Conservation (phyloP, 1,140 invertebrate species). For the Drosophila bocqueti region DNA sequence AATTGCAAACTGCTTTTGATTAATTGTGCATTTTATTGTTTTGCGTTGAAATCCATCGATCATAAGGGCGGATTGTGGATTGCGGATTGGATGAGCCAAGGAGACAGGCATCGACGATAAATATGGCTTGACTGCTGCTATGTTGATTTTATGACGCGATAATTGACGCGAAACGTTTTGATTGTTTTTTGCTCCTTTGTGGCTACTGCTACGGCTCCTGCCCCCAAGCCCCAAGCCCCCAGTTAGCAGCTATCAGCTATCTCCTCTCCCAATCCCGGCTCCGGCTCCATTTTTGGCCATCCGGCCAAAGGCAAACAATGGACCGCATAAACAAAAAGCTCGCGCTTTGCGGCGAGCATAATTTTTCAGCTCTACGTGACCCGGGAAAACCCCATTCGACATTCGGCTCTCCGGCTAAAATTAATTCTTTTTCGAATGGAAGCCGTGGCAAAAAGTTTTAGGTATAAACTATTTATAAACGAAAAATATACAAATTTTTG, state of each 20-base stretch:
- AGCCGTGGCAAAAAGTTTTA: constrained; percentile 42
- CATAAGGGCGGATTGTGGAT: constrained; percentile 26
- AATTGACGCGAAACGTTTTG: constrained; percentile 80
- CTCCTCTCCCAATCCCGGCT: not conserved
- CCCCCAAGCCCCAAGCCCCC: not conserved
- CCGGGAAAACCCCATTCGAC: constrained; percentile 23
- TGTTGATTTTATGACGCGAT: constrained; percentile 82
- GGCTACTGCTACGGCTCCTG: not conserved
- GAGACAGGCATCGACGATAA: constrained; percentile 40
- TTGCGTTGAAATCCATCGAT: constrained; percentile 75
- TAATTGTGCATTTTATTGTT: constrained; percentile 83
- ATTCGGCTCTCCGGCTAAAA: constrained; percentile 30
- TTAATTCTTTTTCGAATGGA: constrained; percentile 42
- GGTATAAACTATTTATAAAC: constrained; percentile 59
- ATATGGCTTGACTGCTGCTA: constrained; percentile 33
- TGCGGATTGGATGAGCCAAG: constrained; percentile 15
- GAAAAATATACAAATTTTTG: constrained; percentile 50
- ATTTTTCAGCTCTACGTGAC: constrained; percentile 60
- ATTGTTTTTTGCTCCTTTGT: constrained; percentile 65
- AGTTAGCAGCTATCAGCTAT: not conserved
- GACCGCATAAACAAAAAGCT: constrained; percentile 64
- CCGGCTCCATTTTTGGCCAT: constrained; percentile 13
- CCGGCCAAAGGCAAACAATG: constrained; percentile 53
- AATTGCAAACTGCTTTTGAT: constrained; percentile 73
- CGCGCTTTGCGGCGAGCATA: constrained; percentile 54